Base-by-base conservation (phyloP, 23 tunicate genomes). In the Clavelina lepadiformis region DNA sequence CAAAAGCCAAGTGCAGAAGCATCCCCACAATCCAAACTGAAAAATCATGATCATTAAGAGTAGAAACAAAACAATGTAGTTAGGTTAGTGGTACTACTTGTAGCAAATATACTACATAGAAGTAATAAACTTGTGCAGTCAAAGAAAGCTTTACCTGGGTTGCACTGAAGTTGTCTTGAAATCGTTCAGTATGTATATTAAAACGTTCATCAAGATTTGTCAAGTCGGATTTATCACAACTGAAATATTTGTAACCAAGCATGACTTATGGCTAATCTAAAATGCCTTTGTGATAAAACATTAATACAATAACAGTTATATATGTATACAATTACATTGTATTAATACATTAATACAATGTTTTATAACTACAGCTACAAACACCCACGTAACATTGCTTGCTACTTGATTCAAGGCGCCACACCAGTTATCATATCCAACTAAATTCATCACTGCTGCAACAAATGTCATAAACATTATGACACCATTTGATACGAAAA, bases 21-120 rank as follows among this genome's bases (percentile, higher is more conserved):
- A 46, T 38, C 61, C 5, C 93, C 93, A 84, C 1, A 63, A 7
- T 13, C 93, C 93, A 70, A 84, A 76, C 93, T 84, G 47, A 26
- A 68, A 29, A 64, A 37, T n/a, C n/a, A n/a, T n/a, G n/a, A n/a
- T n/a, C n/a, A n/a, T n/a, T n/a, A n/a, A n/a, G n/a, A n/a, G n/a
- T n/a, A n/a, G n/a, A n/a, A n/a, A n/a, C n/a, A n/a, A 13, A 67
- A 15, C 45, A 60, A 8, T 60, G 13, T 60, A 60, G 38, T 55
- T 2, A 54, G 15, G 55, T 45, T 7, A 24, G 38, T 58, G 22
- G 20, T 11, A 22, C 11, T 35, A 20, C 71, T 13, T 36, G 18
- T n/a, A n/a, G n/a, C n/a, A n/a, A n/a, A n/a, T n/a, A n/a, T n/a
- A n/a, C n/a, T n/a, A n/a, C n/a, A n/a, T n/a, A n/a, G n/a, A n/a